These are phyloP conservation scores for Tanypteryx hageni DNA, from an alignment of 2,888 invertebrate genomes.

Conservation along the genomic window DNA sequence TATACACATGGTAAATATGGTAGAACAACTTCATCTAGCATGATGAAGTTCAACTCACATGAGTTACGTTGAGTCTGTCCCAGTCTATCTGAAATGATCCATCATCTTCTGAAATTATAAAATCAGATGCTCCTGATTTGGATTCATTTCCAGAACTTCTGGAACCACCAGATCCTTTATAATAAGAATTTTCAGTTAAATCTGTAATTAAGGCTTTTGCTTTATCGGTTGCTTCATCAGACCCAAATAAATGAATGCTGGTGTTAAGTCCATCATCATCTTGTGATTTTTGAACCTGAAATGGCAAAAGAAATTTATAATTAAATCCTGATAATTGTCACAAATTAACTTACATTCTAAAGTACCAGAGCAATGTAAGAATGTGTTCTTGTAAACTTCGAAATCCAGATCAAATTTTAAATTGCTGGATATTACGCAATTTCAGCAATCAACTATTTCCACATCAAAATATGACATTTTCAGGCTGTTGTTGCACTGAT, in stretches of 20 bases:
- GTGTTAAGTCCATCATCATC: slow-evolving; percentile 71
- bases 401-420: too few species aligned
- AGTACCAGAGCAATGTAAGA: too few species aligned
- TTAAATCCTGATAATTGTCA: background rate
- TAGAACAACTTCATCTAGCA: too few species aligned
- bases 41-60: slow-evolving; percentile 21
- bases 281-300: slow-evolving; percentile 68
- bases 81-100: slow-evolving; percentile 34
- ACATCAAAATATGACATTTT: too few species aligned
- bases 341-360: too few species aligned
- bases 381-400: too few species aligned
- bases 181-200: slow-evolving; percentile 69
- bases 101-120: background rate
- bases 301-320: slow-evolving; percentile 32
- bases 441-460: too few species aligned
- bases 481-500: too few species aligned
- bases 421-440: too few species aligned
- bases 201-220: slow-evolving; percentile 75
- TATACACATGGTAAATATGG: too few species aligned
- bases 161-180: slow-evolving; percentile 45
- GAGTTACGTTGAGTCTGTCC: slow-evolving; percentile 36
- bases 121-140: background rate
- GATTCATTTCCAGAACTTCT: slow-evolving; percentile 14
- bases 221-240: slow-evolving; percentile 70
- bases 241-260: slow-evolving; percentile 74